These are phyloP conservation scores for Scolopax bukidnonensis DNA, from an alignment of 2,797 vertebrate genomes.

Conservation along the genomic window DNA sequence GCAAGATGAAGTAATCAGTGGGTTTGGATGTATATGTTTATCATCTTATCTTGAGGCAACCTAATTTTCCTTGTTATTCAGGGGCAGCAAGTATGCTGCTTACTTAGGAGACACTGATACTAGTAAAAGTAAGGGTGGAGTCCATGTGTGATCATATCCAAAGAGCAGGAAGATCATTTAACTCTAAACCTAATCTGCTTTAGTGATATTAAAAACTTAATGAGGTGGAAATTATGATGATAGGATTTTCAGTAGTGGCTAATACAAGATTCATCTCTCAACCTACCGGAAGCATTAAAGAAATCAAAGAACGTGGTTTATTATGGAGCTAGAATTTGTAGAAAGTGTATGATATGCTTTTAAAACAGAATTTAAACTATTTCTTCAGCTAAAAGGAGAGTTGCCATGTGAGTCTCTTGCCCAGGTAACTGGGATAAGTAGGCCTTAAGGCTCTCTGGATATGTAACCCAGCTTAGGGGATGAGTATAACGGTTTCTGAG, in stretches of 20 bases:
- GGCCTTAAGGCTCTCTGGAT: not conserved
- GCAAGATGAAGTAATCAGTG: not conserved
- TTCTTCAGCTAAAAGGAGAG: not conserved
- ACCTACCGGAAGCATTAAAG: not conserved
- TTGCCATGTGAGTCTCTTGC: not conserved
- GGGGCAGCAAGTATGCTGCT: not conserved
- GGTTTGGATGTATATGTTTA: not conserved
- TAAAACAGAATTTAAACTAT: not conserved
- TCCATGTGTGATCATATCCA: not conserved
- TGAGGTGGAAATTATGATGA: not conserved
- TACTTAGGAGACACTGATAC: not conserved
- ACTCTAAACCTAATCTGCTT: not conserved
- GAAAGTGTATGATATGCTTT: not conserved
- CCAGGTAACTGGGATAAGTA: not conserved
- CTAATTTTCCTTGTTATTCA: not conserved
- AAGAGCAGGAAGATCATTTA: constrained; percentile 5
- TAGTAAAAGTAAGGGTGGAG: constrained; percentile 45
- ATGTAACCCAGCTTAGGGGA: not conserved
- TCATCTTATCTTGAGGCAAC: not conserved
- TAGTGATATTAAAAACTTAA: not conserved
- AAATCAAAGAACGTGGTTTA: not conserved
- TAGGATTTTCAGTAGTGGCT: not conserved
- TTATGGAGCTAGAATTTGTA: not conserved
- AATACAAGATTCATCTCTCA: not conserved
- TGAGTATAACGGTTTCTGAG: not conserved